A percentile compares a stretch with the other conserved stretches of the same genome.
phyloP scores from a whole-genome alignment of 2,797 vertebrate species.

The Taenioides sp. region DNA sequence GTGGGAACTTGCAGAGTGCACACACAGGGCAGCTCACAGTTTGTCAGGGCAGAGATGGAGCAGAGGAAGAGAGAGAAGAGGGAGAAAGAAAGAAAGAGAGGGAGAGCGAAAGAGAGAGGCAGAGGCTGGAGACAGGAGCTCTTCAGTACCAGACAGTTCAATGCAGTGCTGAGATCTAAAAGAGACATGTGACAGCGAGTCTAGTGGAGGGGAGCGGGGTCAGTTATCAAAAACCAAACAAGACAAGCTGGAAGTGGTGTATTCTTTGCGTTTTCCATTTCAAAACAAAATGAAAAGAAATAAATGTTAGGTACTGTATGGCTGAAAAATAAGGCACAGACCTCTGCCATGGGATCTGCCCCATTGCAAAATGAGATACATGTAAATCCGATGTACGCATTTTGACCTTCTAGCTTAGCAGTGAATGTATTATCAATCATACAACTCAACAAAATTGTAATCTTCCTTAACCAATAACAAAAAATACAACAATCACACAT shows the following conservation, averaged over 20 bases:
- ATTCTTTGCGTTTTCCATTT: neutral
- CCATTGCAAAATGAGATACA: no score
- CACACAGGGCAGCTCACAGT: neutral
- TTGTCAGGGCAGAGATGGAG: neutral
- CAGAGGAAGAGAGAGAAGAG: neutral
- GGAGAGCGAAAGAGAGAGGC: no score
- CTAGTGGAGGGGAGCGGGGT: neutral
- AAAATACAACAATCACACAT: neutral
- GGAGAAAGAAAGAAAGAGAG: no score
- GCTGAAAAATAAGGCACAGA: neutral
- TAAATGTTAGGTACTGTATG: neutral
- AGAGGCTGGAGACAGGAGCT: no score
- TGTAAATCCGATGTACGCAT: neutral
- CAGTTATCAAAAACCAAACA: neutral
- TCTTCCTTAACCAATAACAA: neutral
- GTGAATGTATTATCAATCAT: neutral
- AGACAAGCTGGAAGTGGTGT: neutral
- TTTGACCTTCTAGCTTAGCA: neutral
- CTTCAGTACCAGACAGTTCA: constrained; percentile 32
- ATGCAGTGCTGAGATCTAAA: constrained; percentile 14
- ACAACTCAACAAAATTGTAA: neutral
- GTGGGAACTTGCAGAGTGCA: constrained; percentile 8
- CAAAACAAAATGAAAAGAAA: neutral
- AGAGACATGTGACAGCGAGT: constrained; percentile 5
- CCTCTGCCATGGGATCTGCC: no score